These are phyloP conservation scores for Polydrusus cervinus DNA, from an alignment of 2,888 invertebrate genomes.

Conservation along the genomic window DNA sequence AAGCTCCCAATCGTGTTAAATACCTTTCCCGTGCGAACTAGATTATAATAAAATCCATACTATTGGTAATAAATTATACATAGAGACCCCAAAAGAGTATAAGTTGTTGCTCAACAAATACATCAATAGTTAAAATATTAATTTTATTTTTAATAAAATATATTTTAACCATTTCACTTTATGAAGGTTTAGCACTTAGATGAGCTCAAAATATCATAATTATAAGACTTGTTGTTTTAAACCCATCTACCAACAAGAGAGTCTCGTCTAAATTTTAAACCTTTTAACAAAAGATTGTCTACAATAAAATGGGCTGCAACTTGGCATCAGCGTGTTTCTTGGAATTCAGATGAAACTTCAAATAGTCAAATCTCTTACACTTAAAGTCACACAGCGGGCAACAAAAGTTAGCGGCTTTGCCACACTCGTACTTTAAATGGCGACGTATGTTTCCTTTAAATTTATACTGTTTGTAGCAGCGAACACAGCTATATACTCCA, in stretches of 20 bases:
- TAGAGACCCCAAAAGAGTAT: too few relatives aligned
- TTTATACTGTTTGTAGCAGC: slow-evolving; percentile 62
- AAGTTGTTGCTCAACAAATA: too few relatives aligned
- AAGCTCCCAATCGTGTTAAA: background rate
- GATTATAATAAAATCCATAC: background rate
- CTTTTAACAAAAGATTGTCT: background rate
- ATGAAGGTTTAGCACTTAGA: too few relatives aligned
- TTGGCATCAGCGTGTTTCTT: slow-evolving; percentile 60
- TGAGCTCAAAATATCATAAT: too few relatives aligned
- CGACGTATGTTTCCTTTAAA: slow-evolving; percentile 67
- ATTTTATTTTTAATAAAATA: too few relatives aligned
- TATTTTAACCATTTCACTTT: too few relatives aligned
- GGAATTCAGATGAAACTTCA: slow-evolving; percentile 66
- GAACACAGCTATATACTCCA: slow-evolving; percentile 60
- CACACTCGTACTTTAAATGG: slow-evolving; percentile 83
- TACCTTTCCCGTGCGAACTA: slow-evolving; percentile 8
- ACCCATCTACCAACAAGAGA: too few relatives aligned
- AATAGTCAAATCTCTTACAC: slow-evolving; percentile 78
- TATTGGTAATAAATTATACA: too few relatives aligned
- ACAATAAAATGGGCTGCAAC: slow-evolving; percentile 47
- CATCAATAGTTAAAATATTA: too few relatives aligned
- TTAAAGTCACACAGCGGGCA: slow-evolving; percentile 79
- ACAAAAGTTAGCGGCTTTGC: slow-evolving; percentile 78
- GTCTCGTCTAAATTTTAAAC: too few relatives aligned
- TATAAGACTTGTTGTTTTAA: background rate